phyloP scores from a whole-genome alignment of 2,888 invertebrate genomes.

The Prenolepis imparis region DNA sequence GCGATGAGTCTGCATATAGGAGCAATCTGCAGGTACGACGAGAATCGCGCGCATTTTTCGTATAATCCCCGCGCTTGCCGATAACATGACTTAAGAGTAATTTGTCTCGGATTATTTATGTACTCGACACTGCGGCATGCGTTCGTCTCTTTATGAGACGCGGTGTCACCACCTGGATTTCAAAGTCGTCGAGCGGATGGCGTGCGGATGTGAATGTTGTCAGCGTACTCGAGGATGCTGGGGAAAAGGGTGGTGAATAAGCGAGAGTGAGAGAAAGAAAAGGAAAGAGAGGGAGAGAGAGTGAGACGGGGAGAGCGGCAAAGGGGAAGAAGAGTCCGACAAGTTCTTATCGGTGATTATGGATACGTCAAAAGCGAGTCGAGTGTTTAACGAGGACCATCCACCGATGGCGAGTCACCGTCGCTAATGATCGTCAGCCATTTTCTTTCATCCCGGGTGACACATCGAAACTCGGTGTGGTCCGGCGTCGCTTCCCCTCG shows the following conservation, averaged over 20 bases:
- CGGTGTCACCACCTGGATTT: constrained; percentile 58
- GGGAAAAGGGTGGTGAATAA: constrained; percentile 55
- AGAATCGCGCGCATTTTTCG: constrained; percentile 37
- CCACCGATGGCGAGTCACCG: constrained; percentile 78
- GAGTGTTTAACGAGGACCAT: constrained; percentile 79
- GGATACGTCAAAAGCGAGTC: constrained; percentile 77
- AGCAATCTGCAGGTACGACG: constrained; percentile 39
- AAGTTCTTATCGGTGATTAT: constrained; percentile 78
- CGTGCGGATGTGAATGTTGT: constrained; percentile 59
- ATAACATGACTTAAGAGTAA: constrained; percentile 56
- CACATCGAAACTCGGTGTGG: constrained; percentile 76
- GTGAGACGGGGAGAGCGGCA: constrained; percentile 26
- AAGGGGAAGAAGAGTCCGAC: constrained; percentile 50
- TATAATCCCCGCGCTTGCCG: constrained; percentile 45
- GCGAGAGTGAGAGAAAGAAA: constrained; percentile 16
- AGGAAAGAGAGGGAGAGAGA: neutral
- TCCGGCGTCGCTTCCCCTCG: constrained; percentile 68
- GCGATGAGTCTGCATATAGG: constrained; percentile 49
- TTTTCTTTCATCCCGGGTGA: constrained; percentile 76
- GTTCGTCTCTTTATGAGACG: constrained; percentile 57
- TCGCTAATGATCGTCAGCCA: constrained; percentile 80
- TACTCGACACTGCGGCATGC: constrained; percentile 50
- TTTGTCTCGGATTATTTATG: constrained; percentile 54
- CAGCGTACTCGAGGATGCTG: constrained; percentile 58
- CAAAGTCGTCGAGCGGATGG: constrained; percentile 56